A percentile compares a stretch with the other conserved stretches of the same genome.
These are phyloP conservation scores for Pterostichus madidus DNA, from an alignment of 2,888 invertebrate genomes.

Conservation along the genomic window DNA sequence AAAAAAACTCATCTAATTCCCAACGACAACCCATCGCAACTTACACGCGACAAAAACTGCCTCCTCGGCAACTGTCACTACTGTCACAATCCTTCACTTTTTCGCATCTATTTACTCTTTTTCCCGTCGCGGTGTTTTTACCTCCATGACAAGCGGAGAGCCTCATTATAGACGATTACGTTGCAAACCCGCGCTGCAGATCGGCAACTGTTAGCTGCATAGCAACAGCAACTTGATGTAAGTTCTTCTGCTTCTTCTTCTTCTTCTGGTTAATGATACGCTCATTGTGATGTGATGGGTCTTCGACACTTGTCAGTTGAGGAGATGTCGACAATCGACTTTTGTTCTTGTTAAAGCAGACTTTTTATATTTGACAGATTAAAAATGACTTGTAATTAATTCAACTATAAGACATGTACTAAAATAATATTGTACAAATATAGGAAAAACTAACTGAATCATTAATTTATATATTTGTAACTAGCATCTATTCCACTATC, in stretches of 20 bases:
- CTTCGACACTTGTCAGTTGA: slow-evolving; percentile 22
- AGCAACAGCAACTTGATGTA: slow-evolving; percentile 22
- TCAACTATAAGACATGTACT: too few relatives aligned
- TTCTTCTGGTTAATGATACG: slow-evolving; percentile 31
- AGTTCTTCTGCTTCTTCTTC: slow-evolving; percentile 22
- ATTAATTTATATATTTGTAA: too few relatives aligned
- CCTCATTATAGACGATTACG: slow-evolving; percentile 44
- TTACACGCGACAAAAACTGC: too few relatives aligned
- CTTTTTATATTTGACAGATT: too few relatives aligned
- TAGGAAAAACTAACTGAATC: too few relatives aligned
- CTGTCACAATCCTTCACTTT: slow-evolving; percentile 14
- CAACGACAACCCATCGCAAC: too few relatives aligned
- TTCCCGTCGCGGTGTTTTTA: slow-evolving; percentile 20
- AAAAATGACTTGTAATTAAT: too few relatives aligned
- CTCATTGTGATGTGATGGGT: slow-evolving; percentile 29
- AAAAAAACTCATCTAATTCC: too few relatives aligned
- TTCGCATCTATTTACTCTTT: slow-evolving; percentile 30
- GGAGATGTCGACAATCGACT: background rate
- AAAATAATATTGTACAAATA: too few relatives aligned
- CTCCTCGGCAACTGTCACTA: background rate
- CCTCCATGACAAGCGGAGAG: slow-evolving; percentile 9
- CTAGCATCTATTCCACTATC: too few relatives aligned
- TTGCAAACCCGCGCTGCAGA: slow-evolving; percentile 25
- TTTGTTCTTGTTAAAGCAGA: slow-evolving; percentile 29
- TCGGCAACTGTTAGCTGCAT: slow-evolving; percentile 36